Conservation (phyloP, 1,140 invertebrate genomes). For the Pollicipes pollicipes region DNA sequence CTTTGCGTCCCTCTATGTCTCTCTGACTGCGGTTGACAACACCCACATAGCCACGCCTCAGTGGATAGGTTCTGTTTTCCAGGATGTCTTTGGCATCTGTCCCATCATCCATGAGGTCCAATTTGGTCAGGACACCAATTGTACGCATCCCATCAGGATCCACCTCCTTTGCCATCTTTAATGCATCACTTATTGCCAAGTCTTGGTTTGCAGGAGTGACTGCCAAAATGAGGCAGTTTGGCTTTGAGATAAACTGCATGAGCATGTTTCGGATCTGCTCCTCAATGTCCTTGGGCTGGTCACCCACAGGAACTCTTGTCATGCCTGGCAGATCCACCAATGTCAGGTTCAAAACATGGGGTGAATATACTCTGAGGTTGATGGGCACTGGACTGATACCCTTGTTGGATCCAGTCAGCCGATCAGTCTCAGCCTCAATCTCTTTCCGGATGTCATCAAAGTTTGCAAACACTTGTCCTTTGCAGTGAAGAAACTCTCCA, state of each 20-base stretch:
- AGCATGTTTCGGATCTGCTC: conserved; percentile 86
- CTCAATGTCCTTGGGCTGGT: conserved; percentile 86
- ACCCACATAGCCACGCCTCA: conserved; percentile 90
- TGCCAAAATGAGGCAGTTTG: conserved; percentile 84
- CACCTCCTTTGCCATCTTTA: conserved; percentile 86
- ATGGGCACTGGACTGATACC: conserved; percentile 97
- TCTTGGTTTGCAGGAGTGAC: conserved; percentile 95
- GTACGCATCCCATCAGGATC: conserved; percentile 87
- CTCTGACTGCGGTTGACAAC: conserved; percentile 93
- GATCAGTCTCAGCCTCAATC: conserved; percentile 95
- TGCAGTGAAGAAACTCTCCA: conserved; percentile 96
- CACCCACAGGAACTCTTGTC: conserved; percentile 87
- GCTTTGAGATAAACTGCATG: conserved; percentile 79
- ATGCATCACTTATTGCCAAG: conserved; percentile 87
- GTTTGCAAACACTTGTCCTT: conserved; percentile 90
- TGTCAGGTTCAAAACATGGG: conserved; percentile 88
- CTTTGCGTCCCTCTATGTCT: conserved; percentile 66
- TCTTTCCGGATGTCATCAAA: conserved; percentile 94
- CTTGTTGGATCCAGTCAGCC: conserved; percentile 91
- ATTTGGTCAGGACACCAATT: conserved; percentile 97
- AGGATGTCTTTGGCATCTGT: conserved; percentile 96
- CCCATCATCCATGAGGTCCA: conserved; percentile 99
- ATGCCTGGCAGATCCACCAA: conserved; percentile 88
- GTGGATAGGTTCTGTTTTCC: conserved; percentile 88
- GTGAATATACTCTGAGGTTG: conserved; percentile 94